A percentile compares a stretch with the other conserved stretches of the same genome.
Conservation (phyloP, 2,113 vertebrate species). For the Lathamus discolor region DNA sequence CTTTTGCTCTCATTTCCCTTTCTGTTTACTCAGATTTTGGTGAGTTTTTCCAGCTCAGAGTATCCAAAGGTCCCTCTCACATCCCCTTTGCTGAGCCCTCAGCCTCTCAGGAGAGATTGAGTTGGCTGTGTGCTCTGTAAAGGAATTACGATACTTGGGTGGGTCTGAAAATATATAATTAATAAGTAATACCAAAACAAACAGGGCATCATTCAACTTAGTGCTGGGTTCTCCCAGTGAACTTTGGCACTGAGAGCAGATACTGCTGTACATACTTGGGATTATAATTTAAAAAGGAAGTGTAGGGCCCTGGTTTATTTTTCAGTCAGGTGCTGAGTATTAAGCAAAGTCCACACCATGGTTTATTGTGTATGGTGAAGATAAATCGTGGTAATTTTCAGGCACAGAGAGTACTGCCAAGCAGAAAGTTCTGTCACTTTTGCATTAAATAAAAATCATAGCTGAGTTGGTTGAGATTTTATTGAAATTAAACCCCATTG, state of each 20-base stretch:
- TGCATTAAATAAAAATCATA: background rate
- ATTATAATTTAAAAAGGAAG: background rate
- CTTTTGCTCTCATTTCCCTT: background rate
- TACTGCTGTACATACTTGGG: background rate
- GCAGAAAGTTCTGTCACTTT: background rate
- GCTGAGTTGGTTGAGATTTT: background rate
- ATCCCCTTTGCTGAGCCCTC: background rate
- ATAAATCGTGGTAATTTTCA: background rate
- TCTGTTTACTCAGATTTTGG: background rate
- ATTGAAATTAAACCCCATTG: constrained; percentile 23
- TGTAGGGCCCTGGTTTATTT: background rate
- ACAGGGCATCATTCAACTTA: background rate
- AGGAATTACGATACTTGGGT: background rate
- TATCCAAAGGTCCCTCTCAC: background rate
- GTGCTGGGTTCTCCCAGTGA: background rate
- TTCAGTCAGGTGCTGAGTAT: background rate
- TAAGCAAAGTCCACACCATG: background rate
- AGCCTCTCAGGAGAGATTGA: background rate
- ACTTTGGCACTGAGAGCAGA: background rate
- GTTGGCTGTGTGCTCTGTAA: background rate
- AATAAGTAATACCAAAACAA: background rate
- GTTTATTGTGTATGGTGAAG: background rate
- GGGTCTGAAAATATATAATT: background rate
- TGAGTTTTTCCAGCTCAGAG: background rate
- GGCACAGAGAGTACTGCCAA: background rate